Evolutionary conservation across 2,113 vertebrate genomes (phyloP).

Genomic region (Halcyon senegalensis): DNA sequence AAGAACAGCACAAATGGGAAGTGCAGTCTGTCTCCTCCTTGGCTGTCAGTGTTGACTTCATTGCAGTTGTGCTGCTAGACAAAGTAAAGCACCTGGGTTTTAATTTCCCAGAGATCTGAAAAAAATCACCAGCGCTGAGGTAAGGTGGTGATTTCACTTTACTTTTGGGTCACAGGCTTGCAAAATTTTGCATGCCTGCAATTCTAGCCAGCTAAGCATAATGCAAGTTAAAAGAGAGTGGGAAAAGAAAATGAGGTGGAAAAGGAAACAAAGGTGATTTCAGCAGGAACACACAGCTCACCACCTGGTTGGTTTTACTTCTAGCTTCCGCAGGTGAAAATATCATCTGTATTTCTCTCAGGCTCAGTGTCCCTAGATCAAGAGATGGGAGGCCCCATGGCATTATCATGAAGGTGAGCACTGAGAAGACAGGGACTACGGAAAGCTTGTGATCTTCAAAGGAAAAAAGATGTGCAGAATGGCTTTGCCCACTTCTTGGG

Average conservation of each 20-base stretch:
- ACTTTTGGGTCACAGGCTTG: not conserved
- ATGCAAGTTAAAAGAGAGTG: not conserved
- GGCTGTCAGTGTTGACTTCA: not conserved
- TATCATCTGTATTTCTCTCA: not conserved
- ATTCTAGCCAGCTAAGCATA: not conserved
- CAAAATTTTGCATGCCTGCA: not conserved
- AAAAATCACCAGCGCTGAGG: not conserved
- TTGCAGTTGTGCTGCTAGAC: not conserved
- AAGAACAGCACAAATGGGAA: not conserved
- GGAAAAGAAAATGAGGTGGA: not conserved
- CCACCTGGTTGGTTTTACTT: not conserved
- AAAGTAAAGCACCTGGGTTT: not conserved
- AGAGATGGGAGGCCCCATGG: not conserved
- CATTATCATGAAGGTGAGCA: not conserved
- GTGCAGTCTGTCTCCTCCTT: not conserved
- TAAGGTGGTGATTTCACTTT: not conserved
- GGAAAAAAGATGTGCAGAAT: not conserved
- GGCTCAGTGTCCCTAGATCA: not conserved
- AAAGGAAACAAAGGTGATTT: not conserved
- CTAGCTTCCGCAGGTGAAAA: not conserved
- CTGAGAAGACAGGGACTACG: not conserved
- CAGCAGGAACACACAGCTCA: not conserved
- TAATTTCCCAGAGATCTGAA: not conserved
- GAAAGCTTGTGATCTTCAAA: not conserved
- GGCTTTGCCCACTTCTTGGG: not conserved